phyloP scores from a whole-genome alignment of 1,140 invertebrate species.

The Musca vetustissima region DNA sequence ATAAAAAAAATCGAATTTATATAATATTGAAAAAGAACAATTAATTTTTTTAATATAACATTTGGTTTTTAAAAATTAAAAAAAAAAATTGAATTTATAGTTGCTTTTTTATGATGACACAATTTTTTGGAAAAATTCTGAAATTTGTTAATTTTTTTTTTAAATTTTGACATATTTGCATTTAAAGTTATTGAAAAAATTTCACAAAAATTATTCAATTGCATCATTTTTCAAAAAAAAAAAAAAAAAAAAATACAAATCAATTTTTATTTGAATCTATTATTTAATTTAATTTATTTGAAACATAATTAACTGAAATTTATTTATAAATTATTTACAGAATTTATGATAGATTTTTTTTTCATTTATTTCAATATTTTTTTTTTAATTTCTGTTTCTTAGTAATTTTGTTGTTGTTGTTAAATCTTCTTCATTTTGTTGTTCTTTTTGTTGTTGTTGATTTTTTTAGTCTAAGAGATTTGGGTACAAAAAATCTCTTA shows the following conservation, averaged over 20 bases:
- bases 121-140: too few relatives aligned
- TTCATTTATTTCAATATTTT: not conserved
- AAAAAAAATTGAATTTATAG: too few relatives aligned
- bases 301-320: not conserved
- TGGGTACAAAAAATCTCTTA: conserved; percentile 55
- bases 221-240: too few relatives aligned
- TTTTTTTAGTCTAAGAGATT: conserved; percentile 43
- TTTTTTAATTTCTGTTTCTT: conserved; percentile 11
- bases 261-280: too few relatives aligned
- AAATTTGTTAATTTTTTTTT: too few relatives aligned
- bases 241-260: too few relatives aligned
- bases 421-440: conserved; percentile 19
- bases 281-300: not conserved
- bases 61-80: too few relatives aligned
- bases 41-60: not conserved
- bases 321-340: conserved; percentile 21
- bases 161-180: too few relatives aligned
- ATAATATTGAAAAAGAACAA: not conserved
- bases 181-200: too few relatives aligned
- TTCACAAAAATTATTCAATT: too few relatives aligned
- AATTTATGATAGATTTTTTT: conserved; percentile 10
- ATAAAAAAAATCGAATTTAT: too few relatives aligned
- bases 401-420: conserved; percentile 3
- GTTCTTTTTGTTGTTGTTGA: conserved; percentile 10
- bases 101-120: too few relatives aligned